These are phyloP conservation scores for Chromobotia macracanthus DNA, from an alignment of 2,797 vertebrate genomes.

Conservation along the genomic window DNA sequence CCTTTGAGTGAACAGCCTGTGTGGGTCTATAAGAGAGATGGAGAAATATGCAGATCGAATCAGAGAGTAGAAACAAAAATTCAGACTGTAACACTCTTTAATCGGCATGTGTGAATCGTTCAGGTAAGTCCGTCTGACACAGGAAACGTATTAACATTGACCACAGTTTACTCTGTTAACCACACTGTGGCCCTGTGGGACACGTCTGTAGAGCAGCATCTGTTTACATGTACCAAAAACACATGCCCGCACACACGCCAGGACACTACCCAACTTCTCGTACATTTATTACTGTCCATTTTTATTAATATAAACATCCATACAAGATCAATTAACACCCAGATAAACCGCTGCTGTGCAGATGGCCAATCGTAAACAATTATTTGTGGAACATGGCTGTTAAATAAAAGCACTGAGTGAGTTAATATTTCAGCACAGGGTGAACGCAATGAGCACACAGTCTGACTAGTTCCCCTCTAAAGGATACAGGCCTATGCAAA, in stretches of 20 bases:
- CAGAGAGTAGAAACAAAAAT: conserved; percentile 12
- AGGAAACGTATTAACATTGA: conserved; percentile 77
- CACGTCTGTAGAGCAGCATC: conserved; percentile 56
- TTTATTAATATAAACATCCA: conserved; percentile 44
- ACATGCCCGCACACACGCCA: conserved; percentile 32
- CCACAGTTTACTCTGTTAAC: conserved; percentile 77
- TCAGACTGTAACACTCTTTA: conserved; percentile 44
- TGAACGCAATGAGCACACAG: conserved; percentile 24
- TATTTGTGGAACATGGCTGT: conserved; percentile 34
- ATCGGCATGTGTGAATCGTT: conserved; percentile 64
- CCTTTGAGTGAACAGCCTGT: too few species aligned
- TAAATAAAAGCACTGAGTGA: conserved; percentile 34
- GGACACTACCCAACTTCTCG: conserved; percentile 24
- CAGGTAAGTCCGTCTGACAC: conserved; percentile 76
- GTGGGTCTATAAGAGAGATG: neutral
- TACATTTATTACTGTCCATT: conserved; percentile 34
- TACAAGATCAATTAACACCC: conserved; percentile 54
- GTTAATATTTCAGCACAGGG: conserved; percentile 31
- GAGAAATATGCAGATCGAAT: neutral
- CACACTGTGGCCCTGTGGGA: conserved; percentile 72
- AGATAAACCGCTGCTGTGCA: conserved; percentile 42
- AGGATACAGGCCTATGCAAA: conserved; percentile 39
- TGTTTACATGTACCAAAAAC: conserved; percentile 55
- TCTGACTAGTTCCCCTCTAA: conserved; percentile 4
- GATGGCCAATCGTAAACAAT: conserved; percentile 41